Evolutionary conservation across 2,797 vertebrate species (phyloP).

Genomic region (Myiotriccus ornatus): DNA sequence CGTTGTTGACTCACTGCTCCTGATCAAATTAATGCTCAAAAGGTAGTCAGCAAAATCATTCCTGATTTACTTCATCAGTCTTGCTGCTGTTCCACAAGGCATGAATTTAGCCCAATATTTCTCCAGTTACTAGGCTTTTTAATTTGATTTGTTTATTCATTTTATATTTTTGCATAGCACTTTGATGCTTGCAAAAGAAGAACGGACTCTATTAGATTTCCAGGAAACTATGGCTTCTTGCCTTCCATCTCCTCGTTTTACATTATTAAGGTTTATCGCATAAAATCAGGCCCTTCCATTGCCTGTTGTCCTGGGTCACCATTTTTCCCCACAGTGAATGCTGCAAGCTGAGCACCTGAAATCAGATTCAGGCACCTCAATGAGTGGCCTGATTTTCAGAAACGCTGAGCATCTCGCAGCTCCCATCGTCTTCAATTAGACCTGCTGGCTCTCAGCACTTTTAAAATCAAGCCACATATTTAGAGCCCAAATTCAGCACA

Average conservation of each 20-base stretch:
- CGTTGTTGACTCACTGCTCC: neutral
- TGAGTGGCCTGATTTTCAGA: slow-evolving; percentile 58
- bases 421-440: slow-evolving; percentile 51
- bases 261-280: neutral
- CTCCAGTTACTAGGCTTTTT: slow-evolving; percentile 13
- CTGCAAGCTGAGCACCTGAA: slow-evolving; percentile 10
- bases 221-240: neutral
- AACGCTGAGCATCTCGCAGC: neutral
- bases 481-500: slow-evolving; percentile 32
- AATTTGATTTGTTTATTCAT: slow-evolving; percentile 36
- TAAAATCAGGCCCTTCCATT: slow-evolving; percentile 16
- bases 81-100: neutral
- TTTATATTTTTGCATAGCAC: neutral
- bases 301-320: neutral
- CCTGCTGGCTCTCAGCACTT: slow-evolving; percentile 42
- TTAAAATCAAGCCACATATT: slow-evolving; percentile 57
- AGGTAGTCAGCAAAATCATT: neutral
- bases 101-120: neutral
- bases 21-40: slow-evolving; percentile 14
- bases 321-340: neutral
- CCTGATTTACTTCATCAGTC: neutral
- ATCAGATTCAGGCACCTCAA: slow-evolving; percentile 24
- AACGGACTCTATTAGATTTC: neutral
- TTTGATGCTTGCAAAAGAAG: neutral
- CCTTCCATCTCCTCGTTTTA: neutral